Percentiles rank a stretch among this genome's conserved stretches.
Evolutionary conservation across 2,888 invertebrate genomes (phyloP).

Genomic region (Chymomyza amoena): DNA sequence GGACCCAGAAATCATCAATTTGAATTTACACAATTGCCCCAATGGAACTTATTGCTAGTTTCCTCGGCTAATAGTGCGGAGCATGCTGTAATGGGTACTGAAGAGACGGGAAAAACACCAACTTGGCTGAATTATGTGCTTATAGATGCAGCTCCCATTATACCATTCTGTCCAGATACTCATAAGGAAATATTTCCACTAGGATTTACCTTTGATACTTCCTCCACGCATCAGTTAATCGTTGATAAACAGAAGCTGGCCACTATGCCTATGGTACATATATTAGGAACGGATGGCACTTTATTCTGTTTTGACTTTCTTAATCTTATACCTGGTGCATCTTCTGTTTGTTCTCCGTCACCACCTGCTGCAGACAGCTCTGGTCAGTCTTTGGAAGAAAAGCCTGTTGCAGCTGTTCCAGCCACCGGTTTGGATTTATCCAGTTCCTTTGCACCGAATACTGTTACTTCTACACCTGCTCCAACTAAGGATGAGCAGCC

Average conservation of each 20-base stretch:
- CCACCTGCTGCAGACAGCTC: conserved; percentile 78
- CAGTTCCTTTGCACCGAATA: conserved; percentile 63
- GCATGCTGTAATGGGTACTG: conserved; percentile 87
- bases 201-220: conserved; percentile 87
- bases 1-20: conserved; percentile 85
- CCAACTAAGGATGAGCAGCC: conserved; percentile 62
- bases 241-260: conserved; percentile 84
- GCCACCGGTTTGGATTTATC: conserved; percentile 43
- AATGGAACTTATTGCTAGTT: conserved; percentile 88
- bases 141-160: conserved; percentile 90
- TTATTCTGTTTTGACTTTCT: conserved; percentile 88
- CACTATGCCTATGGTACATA: conserved; percentile 88
- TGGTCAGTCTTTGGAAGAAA: conserved; percentile 54
- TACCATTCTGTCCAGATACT: conserved; percentile 85
- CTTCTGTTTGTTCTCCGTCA: conserved; percentile 83
- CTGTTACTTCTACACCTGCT: conserved; percentile 73
- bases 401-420: conserved; percentile 5
- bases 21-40: conserved; percentile 85
- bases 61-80: conserved; percentile 93
- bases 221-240: conserved; percentile 83
- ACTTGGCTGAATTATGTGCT: conserved; percentile 90
- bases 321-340: conserved; percentile 82
- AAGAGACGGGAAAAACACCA: conserved; percentile 80
- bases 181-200: conserved; percentile 90
- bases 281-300: conserved; percentile 88